Conservation (phyloP, 2,797 vertebrate species). For the Eleutherodactylus coqui region DNA sequence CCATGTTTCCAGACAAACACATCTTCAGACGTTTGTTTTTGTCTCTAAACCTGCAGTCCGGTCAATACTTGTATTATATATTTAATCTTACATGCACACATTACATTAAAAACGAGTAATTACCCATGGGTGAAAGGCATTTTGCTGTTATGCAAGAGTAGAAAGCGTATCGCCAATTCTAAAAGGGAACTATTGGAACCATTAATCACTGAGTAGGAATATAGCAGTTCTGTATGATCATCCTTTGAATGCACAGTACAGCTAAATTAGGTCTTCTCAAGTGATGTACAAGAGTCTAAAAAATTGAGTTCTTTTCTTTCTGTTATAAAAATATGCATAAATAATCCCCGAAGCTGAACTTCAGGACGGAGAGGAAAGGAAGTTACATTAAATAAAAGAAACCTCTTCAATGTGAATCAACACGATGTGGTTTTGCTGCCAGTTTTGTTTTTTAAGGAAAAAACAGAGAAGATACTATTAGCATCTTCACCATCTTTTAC, state of each 20-base stretch:
- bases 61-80: constrained; percentile 64
- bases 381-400: constrained; percentile 46
- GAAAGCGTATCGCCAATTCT: constrained; percentile 64
- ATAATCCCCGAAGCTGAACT: constrained; percentile 40
- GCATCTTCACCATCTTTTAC: background rate
- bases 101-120: constrained; percentile 65
- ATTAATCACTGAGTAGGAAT: constrained; percentile 61
- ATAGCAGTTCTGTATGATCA: constrained; percentile 49
- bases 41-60: constrained; percentile 62
- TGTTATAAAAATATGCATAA: constrained; percentile 44
- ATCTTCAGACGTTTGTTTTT: constrained; percentile 56
- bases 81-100: constrained; percentile 64
- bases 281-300: constrained; percentile 37
- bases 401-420: background rate
- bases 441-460: background rate
- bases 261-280: constrained; percentile 51
- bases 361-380: constrained; percentile 33
- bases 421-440: background rate
- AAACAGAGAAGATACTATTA: background rate
- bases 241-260: constrained; percentile 43
- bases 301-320: constrained; percentile 39
- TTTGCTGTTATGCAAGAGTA: constrained; percentile 65
- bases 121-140: constrained; percentile 65
- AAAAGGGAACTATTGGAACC: constrained; percentile 63
- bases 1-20: constrained; percentile 46